Evolutionary conservation across 1,140 invertebrate species (phyloP), one percentile per base, ranked within the genome.

Genomic region (Formica exsecta): DNA sequence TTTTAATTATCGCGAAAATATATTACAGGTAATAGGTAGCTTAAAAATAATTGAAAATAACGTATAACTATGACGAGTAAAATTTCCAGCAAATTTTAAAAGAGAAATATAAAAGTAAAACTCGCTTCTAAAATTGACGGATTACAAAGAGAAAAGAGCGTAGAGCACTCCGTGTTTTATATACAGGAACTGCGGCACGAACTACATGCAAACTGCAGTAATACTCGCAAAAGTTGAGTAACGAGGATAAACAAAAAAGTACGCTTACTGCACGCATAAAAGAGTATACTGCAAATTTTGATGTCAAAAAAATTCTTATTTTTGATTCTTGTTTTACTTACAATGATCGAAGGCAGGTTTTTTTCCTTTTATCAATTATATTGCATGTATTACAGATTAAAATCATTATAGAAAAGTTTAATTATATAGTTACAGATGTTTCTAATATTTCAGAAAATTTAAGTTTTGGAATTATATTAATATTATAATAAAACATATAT

Each of bases 1-100:
- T n/a, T 8, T 59, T 61, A 74, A 61, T 62, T 75, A 29, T 41
- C 19, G 13, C 9, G 16, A 38, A 76, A 76, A 76, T 38, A 11
- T 19, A 51, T 51, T 51, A 9, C 13, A 25, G 7, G 9, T 19
- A 44, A 9, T 5, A 54, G 9, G 6, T 32, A 79, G 13, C n/a
- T 79, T 79, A 36, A 66, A 13, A 29, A 64, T 79, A 68, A 79
- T 79, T 68, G 29, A 68, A 38, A 66, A 54, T 54, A 36, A n/a
- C 29, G n/a, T 66, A 51, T 22, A 77, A 25, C 11, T 77, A 41
- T 75, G 22, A 68, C 41, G 29, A 38, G 36, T 22, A 68, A 80
- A 68, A 68, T 79, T 68, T 32, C 29, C 76, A 7, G 32, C 22
- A 22, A 22, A 79, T 80, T 79, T 79, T 80, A 80, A 80, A 29